These are phyloP conservation scores for Ophraella communa DNA, from an alignment of 2,888 invertebrate genomes.

Conservation along the genomic window DNA sequence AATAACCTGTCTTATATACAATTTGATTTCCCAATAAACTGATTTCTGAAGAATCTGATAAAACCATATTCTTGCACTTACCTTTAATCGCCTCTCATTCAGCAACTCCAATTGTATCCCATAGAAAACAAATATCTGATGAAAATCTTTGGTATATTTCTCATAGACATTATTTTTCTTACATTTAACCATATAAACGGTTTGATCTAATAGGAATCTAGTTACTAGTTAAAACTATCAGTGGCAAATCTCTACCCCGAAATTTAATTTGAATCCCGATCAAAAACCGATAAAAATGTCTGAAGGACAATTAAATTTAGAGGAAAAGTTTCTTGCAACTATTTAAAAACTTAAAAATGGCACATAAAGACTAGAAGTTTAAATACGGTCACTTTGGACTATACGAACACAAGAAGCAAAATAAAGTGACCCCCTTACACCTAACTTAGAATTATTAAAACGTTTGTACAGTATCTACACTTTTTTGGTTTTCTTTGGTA, in stretches of 20 bases:
- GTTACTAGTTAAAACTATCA: neutral
- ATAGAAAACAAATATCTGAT: constrained; percentile 6
- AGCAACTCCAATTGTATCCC: neutral
- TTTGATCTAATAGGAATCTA: constrained; percentile 2
- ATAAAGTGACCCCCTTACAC: neutral
- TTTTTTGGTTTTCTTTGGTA: neutral
- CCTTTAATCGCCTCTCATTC: constrained; percentile 1
- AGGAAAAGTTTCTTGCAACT: neutral
- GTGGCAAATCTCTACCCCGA: neutral
- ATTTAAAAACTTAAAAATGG: constrained; percentile 9
- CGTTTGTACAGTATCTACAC: constrained; percentile 11
- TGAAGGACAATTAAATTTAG: neutral
- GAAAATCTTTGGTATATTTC: constrained; percentile 27
- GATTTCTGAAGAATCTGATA: neutral
- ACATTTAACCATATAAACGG: constrained; percentile 8
- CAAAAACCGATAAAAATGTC: too few species aligned
- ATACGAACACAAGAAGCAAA: constrained; percentile 1
- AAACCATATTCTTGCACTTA: neutral
- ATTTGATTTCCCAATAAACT: neutral
- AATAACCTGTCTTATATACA: neutral
- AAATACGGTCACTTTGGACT: constrained; percentile 1
- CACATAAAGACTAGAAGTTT: constrained; percentile 27
- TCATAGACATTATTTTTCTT: constrained; percentile 2
- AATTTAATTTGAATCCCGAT: neutral
- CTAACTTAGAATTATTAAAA: neutral